Evolutionary conservation across 2,888 invertebrate genomes (phyloP), one percentile per base, ranked within the genome.

Genomic region (Cosmopolites sordidus): DNA sequence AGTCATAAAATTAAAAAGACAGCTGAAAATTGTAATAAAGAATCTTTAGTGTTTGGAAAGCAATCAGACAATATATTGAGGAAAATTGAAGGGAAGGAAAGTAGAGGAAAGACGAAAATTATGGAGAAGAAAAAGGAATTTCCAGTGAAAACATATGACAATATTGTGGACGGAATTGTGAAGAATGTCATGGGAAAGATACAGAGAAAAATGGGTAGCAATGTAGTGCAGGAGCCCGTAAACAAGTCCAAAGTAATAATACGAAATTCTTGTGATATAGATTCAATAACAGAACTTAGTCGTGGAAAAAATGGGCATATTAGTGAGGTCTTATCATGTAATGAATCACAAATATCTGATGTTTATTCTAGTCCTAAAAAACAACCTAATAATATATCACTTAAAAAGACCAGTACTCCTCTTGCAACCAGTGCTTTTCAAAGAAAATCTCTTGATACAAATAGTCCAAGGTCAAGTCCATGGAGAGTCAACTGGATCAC

Each of bases 31-130:
- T 22, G 22, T 8, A 5, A 22, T 22, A 22, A 40, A 15, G 50
- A 42, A 33, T 53, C 53, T 33, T 50, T 53, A 47, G 4, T 52
- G 17, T 57, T 57, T 50, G 57, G 53, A 12, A 53, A 54, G 39
- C 17, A 47, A 11, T 53, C 53, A 17, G 29, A 53, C 47, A 45
- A 49, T 18, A 50, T 56, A 27, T n/a, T 56, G 3, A 37, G 44
- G 16, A 46, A 47, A 38, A 40, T 56, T 46, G 52, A 53, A 43
- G 30, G 46, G 41, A 47, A 57, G 22, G 52, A 56, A 17, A 27
- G 17, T 18, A 51, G 43, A 55, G 14, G 12, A 9, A 47, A 43
- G 16, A 47, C 15, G 30, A 55, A 51, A 47, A 9, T 14, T 27
- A 6, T 27, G 3, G 38, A 14, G 16, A 54, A 48, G 9, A 48